Percentiles rank a stretch among this genome's conserved stretches.
Conservation (phyloP, 2,113 vertebrate species). For the Nesogale talazaci region DNA sequence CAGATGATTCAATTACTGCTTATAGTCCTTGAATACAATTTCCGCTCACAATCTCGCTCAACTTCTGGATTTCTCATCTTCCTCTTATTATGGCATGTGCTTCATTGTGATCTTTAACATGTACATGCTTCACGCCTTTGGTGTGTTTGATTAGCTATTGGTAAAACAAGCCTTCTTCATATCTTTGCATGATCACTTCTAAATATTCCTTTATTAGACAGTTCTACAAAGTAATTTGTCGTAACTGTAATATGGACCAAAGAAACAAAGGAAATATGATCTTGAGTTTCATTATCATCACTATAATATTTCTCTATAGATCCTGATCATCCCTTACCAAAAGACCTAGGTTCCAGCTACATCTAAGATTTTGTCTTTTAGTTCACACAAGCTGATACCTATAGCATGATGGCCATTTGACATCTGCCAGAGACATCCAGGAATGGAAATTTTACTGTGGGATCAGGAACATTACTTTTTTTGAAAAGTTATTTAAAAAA, state of each 20-base stretch:
- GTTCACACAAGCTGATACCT: background rate
- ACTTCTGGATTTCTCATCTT: background rate
- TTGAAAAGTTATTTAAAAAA: background rate
- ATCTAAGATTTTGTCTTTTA: background rate
- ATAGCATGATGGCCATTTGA: background rate
- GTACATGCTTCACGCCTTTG: background rate
- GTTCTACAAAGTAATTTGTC: background rate
- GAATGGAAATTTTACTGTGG: background rate
- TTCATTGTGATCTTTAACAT: background rate
- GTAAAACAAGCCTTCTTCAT: background rate
- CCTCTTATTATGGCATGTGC: background rate
- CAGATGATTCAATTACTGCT: background rate
- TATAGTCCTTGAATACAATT: background rate
- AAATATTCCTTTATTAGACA: background rate
- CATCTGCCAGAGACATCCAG: background rate
- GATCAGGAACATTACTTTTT: background rate
- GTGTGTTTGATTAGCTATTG: background rate
- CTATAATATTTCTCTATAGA: background rate
- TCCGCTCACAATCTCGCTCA: background rate
- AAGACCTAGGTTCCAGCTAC: background rate
- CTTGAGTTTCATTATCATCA: background rate
- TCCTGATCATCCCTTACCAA: no score
- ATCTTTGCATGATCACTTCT: background rate
- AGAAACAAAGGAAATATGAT: background rate
- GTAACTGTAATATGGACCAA: background rate